A percentile compares a stretch with the other conserved stretches of the same genome.
Conservation (phyloP, 2,888 invertebrate genomes). For the Dasysyrphus albostriatus region DNA sequence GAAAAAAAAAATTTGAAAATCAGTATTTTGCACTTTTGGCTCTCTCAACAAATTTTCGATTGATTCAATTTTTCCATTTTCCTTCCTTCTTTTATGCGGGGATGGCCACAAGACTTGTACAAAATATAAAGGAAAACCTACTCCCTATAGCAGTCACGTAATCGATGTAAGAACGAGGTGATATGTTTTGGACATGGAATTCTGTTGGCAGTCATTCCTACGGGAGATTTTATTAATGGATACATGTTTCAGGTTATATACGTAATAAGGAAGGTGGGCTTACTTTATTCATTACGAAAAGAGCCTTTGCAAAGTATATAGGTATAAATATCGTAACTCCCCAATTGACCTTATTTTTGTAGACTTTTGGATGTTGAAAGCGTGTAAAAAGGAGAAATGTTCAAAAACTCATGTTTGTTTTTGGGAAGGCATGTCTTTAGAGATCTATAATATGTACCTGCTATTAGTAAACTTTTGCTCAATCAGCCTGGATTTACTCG, state of each 20-base stretch:
- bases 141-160: neutral
- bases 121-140: neutral
- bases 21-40: constrained; percentile 1
- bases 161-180: constrained; percentile 1
- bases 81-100: too few species aligned
- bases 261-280: neutral
- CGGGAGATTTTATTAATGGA: neutral
- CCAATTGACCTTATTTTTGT: neutral
- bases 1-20: constrained; percentile 1
- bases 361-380: neutral
- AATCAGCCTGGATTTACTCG: too few species aligned
- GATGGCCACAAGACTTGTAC: neutral
- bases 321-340: neutral
- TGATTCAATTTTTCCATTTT: constrained; percentile 1
- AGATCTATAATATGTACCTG: too few species aligned
- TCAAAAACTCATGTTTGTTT: neutral
- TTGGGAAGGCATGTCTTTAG: neutral
- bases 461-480: too few species aligned
- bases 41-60: constrained; percentile 5
- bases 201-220: neutral
- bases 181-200: neutral
- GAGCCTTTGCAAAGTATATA: neutral
- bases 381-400: neutral
- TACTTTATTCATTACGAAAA: constrained; percentile 8
- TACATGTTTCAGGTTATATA: neutral